Evolutionary conservation across 2,888 invertebrate genomes (phyloP), one percentile per base, ranked within the genome.

Genomic region (Chromoteleia sp.): DNA sequence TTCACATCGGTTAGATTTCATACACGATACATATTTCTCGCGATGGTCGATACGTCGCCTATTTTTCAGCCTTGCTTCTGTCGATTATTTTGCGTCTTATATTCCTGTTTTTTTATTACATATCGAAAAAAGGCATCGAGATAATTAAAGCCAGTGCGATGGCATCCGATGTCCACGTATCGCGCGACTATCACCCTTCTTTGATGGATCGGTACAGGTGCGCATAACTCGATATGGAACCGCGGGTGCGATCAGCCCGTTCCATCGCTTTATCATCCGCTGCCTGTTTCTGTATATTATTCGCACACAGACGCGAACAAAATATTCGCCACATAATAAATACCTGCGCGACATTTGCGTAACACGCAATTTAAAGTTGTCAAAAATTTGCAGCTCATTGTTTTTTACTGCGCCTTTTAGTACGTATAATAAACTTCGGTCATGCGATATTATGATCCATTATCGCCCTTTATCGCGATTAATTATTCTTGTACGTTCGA

Each of bases 151-250:
- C 83, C 86, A 83, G 83, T 4, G 76, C 82, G 80, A 78, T 78
- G 84, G 84, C 83, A 81, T 63, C 83, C 83, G 84, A 84, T 85
- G 85, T 87, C 84, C 85, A 80, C 83, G 85, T 88, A 88, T 88
- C 88, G 86, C 82, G 25, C 70, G 83, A 79, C 84, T 84, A 87
- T 88, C 89, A 85, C 84, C 87, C 87, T 85, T 82, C 81, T 81
- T 78, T 89, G 89, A 89, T 88, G 87, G 86, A 89, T 89, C 87
- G 88, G 84, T 85, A 89, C 89, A 89, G 89, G 88, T 89, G 89
- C 87, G 83, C 78, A 84, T 82, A 82, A 58, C 86, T 81, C 86
- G 86, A 86, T 86, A 86, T 84, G 84, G 85, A 77, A 84, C 85
- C 85, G 84, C 81, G 81, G 68, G 74, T 77, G 74, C 68, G 81